Evolutionary conservation across 2,888 invertebrate species (phyloP).

Genomic region (Pseudococcus jackbeardsleyi): DNA sequence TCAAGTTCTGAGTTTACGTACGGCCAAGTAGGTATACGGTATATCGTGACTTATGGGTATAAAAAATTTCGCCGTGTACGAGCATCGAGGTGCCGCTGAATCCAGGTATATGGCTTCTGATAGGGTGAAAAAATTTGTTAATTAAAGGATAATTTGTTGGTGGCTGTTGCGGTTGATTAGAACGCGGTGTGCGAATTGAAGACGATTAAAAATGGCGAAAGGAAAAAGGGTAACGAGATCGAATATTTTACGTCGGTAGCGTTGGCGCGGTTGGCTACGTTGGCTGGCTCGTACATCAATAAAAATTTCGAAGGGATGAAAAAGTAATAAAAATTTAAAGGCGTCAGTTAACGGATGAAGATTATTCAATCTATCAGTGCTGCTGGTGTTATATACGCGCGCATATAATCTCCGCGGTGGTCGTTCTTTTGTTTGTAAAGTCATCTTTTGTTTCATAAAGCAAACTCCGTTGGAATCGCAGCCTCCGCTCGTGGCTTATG

Average conservation of each 20-base stretch:
- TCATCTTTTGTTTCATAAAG: constrained; percentile 65
- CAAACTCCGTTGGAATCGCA: constrained; percentile 60
- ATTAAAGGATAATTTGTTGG: constrained; percentile 49
- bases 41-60: constrained; percentile 24
- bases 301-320: constrained; percentile 48
- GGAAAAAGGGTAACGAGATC: constrained; percentile 37
- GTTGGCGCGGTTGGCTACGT: not conserved
- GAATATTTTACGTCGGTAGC: constrained; percentile 25
- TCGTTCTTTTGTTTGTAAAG: constrained; percentile 64
- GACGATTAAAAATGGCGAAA: constrained; percentile 15
- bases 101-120: not conserved
- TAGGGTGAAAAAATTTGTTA: constrained; percentile 39
- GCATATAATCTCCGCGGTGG: constrained; percentile 64
- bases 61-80: not conserved
- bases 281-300: constrained; percentile 32
- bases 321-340: constrained; percentile 57
- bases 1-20: not conserved
- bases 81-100: not conserved
- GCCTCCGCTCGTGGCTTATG: constrained; percentile 60
- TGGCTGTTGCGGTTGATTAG: constrained; percentile 27
- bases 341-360: constrained; percentile 56
- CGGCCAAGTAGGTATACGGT: too few species aligned
- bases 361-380: constrained; percentile 61
- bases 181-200: constrained; percentile 14
- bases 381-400: constrained; percentile 12